Base-by-base conservation (phyloP, 2,888 invertebrate species). In the Sarcophaga caerulescens region DNA sequence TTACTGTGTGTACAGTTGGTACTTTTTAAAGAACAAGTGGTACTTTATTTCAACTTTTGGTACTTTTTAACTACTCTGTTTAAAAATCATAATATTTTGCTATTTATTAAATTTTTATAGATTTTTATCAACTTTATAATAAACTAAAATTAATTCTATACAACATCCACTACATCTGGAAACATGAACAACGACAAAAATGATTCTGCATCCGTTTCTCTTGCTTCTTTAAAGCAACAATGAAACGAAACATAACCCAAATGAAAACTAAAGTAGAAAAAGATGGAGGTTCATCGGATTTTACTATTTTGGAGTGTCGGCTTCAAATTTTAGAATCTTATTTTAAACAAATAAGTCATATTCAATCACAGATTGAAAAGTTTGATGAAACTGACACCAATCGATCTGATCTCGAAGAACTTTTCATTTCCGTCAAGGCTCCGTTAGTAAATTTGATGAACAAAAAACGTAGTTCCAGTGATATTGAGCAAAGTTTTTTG, bases 321-420 rank as follows among this genome's bases (percentile, higher is more conserved):
- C 68, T 84, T 4, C 62, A 84, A 73, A 84, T 78, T 35, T 69
- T 84, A 23, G 73, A 79, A 25, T 68, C 79, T 19, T 69, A 84
- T 69, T 79, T 84, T 12, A 84, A 84, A 52, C 84, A 84, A 63
- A 60, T 79, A 23, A 47, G 73, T 45, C 68, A 84, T 69, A 68
- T 84, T 45, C 79, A 84, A 57, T 47, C 14, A 14, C 47, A 47
- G 45, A n/a, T 52, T 52, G 23, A 23, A 21, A 52, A 10, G 19
- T 69, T 69, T 17, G 52, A 52, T 19, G 45, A 47, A 69, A 47
- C 47, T 21, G 69, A 62, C 23, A 62, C 19, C 11, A 23, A 23
- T 62, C 19, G 62, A 12, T 19, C 19, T 3, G 62, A 19, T 2
- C 19, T 62, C 23, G 62, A 62, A 19, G 62, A 62, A 62, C 21